phyloP scores from a whole-genome alignment of 2,113 vertebrate genomes.

The Petroica traversi region DNA sequence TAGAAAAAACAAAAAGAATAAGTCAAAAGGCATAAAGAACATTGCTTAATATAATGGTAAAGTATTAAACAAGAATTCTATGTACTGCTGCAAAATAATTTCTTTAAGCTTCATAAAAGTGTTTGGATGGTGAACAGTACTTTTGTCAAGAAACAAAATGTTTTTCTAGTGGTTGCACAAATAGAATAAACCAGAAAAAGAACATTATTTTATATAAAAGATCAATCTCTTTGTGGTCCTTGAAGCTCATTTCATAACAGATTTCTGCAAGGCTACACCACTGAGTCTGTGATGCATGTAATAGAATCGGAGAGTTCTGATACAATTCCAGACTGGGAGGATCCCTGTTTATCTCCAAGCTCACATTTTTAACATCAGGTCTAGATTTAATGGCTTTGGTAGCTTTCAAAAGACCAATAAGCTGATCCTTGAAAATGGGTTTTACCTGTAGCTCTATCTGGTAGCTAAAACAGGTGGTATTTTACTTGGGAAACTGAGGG shows the following conservation, averaged over 20 bases:
- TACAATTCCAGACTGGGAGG: conserved; percentile 54
- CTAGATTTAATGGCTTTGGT: conserved; percentile 1
- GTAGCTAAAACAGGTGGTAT: background rate
- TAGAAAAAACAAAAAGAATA: background rate
- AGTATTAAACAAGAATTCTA: conserved; percentile 19
- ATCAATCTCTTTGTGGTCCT: conserved; percentile 67
- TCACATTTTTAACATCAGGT: conserved; percentile 14
- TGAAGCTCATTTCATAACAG: conserved; percentile 54
- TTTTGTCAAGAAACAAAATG: conserved; percentile 60
- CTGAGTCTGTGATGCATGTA: conserved; percentile 68
- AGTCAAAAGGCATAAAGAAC: background rate
- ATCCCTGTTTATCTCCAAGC: conserved; percentile 37
- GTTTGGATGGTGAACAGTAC: background rate
- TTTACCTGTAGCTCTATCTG: background rate
- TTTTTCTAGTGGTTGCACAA: conserved; percentile 69
- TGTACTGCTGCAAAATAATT: background rate
- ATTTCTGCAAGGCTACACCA: conserved; percentile 61
- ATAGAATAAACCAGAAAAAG: conserved; percentile 70
- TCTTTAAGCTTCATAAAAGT: background rate
- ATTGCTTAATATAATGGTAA: conserved; percentile 8
- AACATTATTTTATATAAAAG: conserved; percentile 72
- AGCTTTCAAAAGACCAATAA: background rate
- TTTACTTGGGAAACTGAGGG: background rate
- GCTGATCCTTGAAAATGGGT: background rate
- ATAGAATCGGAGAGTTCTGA: conserved; percentile 59